A percentile compares a stretch with the other conserved stretches of the same genome.
phyloP scores from a whole-genome alignment of 2,113 vertebrate species.

The Vidua chalybeata region DNA sequence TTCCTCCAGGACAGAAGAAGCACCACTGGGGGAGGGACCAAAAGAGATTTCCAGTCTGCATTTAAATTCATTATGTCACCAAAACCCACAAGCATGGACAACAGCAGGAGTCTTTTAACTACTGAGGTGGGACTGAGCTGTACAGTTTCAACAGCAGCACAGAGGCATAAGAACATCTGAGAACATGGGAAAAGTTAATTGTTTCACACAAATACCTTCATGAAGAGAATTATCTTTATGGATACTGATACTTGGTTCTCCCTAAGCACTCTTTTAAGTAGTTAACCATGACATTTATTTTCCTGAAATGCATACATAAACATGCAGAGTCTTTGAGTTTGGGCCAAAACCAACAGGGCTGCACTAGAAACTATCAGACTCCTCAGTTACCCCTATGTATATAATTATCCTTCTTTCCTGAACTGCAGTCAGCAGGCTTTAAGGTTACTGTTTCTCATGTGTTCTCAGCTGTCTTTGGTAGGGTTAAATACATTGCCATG shows the following conservation, averaged over 20 bases:
- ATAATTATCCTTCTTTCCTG: not conserved
- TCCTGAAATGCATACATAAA: not conserved
- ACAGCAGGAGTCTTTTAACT: not conserved
- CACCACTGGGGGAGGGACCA: not conserved
- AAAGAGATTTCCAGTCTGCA: not conserved
- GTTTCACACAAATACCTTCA: not conserved
- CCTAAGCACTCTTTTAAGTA: not conserved
- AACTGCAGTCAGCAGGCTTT: not conserved
- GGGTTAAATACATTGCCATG: not conserved
- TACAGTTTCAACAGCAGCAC: accelerated
- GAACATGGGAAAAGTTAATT: not conserved
- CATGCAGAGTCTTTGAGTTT: not conserved
- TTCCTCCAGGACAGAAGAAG: not conserved
- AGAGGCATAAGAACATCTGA: not conserved
- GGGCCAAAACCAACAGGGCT: not conserved
- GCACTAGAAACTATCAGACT: not conserved
- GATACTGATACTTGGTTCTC: not conserved
- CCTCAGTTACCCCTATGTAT: not conserved
- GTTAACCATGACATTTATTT: not conserved
- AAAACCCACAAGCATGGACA: not conserved
- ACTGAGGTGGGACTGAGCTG: not conserved
- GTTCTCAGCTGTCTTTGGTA: slow-evolving; percentile 3
- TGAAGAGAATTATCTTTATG: not conserved
- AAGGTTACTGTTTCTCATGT: not conserved
- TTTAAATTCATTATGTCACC: not conserved